Base-by-base conservation (phyloP, 1,140 invertebrate species). In the Thalassaphorura encarpata region DNA sequence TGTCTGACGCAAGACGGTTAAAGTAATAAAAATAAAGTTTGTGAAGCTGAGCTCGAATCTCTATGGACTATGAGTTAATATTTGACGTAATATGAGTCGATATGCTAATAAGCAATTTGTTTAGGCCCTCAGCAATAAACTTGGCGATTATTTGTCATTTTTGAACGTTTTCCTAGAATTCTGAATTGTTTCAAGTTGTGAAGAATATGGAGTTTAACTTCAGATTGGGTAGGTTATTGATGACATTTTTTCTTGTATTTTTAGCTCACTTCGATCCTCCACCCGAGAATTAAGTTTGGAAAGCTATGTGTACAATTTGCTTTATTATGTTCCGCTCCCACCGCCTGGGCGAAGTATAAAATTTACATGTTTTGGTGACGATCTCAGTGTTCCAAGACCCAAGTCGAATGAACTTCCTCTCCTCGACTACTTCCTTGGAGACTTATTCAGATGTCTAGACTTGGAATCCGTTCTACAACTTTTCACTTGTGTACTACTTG, bases 401-500 rank as follows among this genome's bases (percentile, higher is more conserved):
- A 79, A 77, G 58, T 70, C 78, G 19, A 78, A 77, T 60, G 93
- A 97, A 71, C 73, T 98, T 66, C 94, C 94, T 2, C 77, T 97
- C 60, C 82, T 97, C 57, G 96, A 99, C 70, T 97, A 94, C 71
- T 82, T 92, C 0, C 70, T 98, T 24, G 80, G 87, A 62, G 78
- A 92, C 54, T 79, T 98, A 66, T 96, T 98, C 69, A 76, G 78
- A 18, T 80, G 85, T 67, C 74, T 98, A 31, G 89, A 89, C 27
- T 81, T 94, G 3, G 90, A 97, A 60, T 87, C 85, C 69, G 81
- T 96, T 27, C 78, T 99, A 31, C 85, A 92, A 68, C 75, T 98
- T n/a, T 90, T 97, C 68, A 92, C 92, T 3, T 94, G 93, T 76
- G 84, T 97, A 26, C 75, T 99, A 15, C 73, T 99, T 8, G 96